Conservation (phyloP, 2,797 vertebrate genomes). For the Phalloptychus januarius region DNA sequence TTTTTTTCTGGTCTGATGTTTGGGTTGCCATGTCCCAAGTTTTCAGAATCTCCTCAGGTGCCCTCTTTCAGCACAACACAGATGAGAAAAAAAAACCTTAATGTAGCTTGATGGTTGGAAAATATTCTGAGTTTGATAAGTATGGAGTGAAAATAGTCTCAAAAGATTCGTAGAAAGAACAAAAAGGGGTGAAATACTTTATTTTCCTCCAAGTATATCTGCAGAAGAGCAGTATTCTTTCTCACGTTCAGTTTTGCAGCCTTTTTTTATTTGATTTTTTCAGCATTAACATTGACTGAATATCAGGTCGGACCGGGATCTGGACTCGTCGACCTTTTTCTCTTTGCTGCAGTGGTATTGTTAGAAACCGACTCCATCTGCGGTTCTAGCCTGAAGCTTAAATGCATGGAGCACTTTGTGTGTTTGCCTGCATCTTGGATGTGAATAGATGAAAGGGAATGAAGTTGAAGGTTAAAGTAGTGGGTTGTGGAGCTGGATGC, state of each 20-base stretch:
- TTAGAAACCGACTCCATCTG: neutral
- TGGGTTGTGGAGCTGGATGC: conserved; percentile 1
- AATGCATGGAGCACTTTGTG: neutral
- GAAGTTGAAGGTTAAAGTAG: neutral
- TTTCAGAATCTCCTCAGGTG: neutral
- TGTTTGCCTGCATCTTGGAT: neutral
- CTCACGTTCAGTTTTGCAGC: too few relatives aligned
- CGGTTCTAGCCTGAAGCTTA: neutral
- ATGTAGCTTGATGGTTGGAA: neutral
- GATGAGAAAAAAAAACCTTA: neutral
- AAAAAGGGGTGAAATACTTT: neutral
- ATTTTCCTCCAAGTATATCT: neutral
- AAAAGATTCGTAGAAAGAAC: too few relatives aligned
- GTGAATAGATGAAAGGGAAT: neutral
- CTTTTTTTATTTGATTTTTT: too few relatives aligned
- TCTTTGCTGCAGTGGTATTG: neutral
- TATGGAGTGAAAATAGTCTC: too few relatives aligned
- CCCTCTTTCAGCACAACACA: neutral
- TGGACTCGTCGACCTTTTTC: neutral
- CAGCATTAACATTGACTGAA: neutral
- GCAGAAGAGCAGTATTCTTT: neutral
- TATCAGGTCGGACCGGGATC: neutral
- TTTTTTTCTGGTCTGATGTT: neutral
- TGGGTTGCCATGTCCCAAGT: neutral
- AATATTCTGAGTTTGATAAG: neutral